These are phyloP conservation scores for Petrolisthes manimaculis DNA, from an alignment of 2,888 invertebrate species.

Conservation along the genomic window DNA sequence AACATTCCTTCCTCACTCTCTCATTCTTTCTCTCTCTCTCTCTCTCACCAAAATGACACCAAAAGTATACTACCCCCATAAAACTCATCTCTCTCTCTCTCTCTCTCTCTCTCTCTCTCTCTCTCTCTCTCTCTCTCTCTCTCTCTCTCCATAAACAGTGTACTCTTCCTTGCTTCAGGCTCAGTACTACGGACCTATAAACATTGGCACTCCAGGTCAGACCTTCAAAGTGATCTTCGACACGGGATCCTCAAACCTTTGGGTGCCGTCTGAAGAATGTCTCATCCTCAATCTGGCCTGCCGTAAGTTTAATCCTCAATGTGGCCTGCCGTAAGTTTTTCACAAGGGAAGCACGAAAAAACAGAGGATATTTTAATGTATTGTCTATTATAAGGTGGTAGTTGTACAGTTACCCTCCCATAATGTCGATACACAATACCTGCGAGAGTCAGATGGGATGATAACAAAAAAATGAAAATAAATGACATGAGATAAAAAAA, in stretches of 20 bases:
- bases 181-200: constrained; percentile 73
- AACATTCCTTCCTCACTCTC: too few species aligned
- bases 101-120: not conserved
- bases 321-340: not conserved
- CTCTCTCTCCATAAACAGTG: constrained; percentile 8
- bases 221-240: constrained; percentile 73
- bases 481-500: not conserved
- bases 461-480: not conserved
- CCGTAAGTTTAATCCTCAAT: constrained; percentile 67
- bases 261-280: constrained; percentile 74
- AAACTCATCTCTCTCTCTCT: not conserved
- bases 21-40: too few species aligned
- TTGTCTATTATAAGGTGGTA: not conserved
- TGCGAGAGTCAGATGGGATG: not conserved
- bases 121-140: not conserved
- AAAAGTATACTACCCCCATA: not conserved
- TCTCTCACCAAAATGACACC: too few species aligned
- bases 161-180: constrained; percentile 68
- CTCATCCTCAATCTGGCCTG: constrained; percentile 72
- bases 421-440: not conserved
- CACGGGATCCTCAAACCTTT: constrained; percentile 74
- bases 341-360: not conserved
- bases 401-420: not conserved
- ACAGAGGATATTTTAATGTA: not conserved
- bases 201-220: constrained; percentile 73